Base-by-base conservation (phyloP, 2,888 invertebrate genomes). In the Cheilosia scutellata region DNA sequence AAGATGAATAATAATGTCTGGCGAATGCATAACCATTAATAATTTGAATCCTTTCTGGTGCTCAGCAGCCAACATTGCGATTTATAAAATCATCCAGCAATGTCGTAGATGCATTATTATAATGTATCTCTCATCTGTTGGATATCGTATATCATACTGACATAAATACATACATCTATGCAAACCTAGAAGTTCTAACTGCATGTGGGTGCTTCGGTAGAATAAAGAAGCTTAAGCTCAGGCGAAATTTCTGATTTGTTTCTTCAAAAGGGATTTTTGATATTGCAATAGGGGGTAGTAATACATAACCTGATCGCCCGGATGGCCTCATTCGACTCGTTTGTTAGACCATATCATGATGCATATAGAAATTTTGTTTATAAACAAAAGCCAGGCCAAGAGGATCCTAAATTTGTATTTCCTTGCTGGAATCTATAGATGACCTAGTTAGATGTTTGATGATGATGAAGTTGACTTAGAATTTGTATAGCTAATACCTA, bases 21-120 rank as follows among this genome's bases (percentile, higher is more conserved):
- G 70, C 76, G 70, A 86, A 86, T 86, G 80, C 75, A 86, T 75
- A 80, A 76, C 84, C 76, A 80, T 86, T 80, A 80, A 80, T 76
- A 86, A 66, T 71, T 79, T 65, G 79, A 79, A 66, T 75, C 70
- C 47, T 75, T 75, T 71, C 51, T 71, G 58, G 44, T 27, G 11
- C 70, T 49, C 66, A 63, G 53, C 75, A 75, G 65, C 63, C 49
- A 76, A 66, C 60, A 40, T 57, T 66, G 42, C 63, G 75, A 72
- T 76, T 76, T 80, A 72, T 76, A 76, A 80, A 76, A 86, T 76
- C 80, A 76, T 80, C 71, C 76, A 55, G 60, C 60, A 71, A 29
- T 76, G 71, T 66, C 60, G 66, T 40, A 51, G 57, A 78, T 79
- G 63, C 65, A 79, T 75, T 70, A 58, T 31, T 74, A 37, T 51